Evolutionary conservation across 2,797 vertebrate species (phyloP).

Genomic region (Tokudaia muenninki): DNA sequence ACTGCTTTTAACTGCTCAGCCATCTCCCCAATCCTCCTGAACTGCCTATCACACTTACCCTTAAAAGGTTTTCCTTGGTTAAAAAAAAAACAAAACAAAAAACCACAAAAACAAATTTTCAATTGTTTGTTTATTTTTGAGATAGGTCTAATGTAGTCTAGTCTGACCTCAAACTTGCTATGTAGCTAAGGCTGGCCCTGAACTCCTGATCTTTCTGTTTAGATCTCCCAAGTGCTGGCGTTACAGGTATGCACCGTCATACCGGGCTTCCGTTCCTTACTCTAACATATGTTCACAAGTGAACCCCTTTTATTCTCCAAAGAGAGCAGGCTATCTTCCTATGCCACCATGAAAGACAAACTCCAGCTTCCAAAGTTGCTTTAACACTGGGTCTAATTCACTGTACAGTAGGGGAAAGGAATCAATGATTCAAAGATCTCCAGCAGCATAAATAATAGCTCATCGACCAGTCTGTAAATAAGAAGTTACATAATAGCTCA

Average conservation of each 20-base stretch:
- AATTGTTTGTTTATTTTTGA: background rate
- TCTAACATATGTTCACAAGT: background rate
- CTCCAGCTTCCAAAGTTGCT: conserved; percentile 35
- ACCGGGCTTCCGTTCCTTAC: background rate
- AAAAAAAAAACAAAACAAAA: background rate
- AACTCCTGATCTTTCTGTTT: background rate
- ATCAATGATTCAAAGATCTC: background rate
- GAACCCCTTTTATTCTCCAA: conserved; percentile 21
- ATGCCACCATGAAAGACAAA: background rate
- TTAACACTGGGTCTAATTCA: conserved; percentile 5
- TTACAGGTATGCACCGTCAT: background rate
- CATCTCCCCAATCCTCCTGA: no score
- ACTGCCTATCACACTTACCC: background rate
- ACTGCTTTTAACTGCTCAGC: background rate
- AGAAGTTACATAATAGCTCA: conserved; percentile 75
- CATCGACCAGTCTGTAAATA: conserved; percentile 66
- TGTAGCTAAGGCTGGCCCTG: background rate
- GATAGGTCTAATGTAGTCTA: background rate
- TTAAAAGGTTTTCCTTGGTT: conserved; percentile 20
- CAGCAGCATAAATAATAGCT: conserved; percentile 62
- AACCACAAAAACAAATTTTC: no score
- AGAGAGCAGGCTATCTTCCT: background rate
- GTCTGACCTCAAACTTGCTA: background rate
- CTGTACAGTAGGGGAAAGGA: background rate
- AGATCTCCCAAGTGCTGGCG: background rate